Percentiles rank a stretch among this genome's conserved stretches.
phyloP scores from a whole-genome alignment of 1,140 invertebrate genomes.

The Mactra quadrangularis region DNA sequence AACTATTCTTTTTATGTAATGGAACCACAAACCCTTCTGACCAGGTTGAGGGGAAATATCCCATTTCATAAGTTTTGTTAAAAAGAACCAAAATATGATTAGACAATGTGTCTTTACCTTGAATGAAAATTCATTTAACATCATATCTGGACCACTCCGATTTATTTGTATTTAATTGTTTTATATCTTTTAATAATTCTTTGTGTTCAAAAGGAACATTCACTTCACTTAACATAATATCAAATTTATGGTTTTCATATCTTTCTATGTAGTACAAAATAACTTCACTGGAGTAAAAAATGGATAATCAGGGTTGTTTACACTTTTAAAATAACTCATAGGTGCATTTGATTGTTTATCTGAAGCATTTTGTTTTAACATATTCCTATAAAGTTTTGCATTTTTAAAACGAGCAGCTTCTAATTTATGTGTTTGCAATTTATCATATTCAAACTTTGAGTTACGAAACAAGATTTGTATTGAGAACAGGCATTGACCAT shows the following conservation, averaged over 20 bases:
- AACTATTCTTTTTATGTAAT: constrained; percentile 36
- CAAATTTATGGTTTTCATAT: constrained; percentile 31
- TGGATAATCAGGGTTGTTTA: constrained; percentile 18
- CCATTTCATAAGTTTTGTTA: constrained; percentile 7
- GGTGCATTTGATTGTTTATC: constrained; percentile 1
- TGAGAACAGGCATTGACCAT: not conserved
- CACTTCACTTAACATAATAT: constrained; percentile 35
- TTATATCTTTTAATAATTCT: not conserved
- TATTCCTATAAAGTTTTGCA: constrained; percentile 32
- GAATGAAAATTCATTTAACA: constrained; percentile 31
- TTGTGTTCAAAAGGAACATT: not conserved
- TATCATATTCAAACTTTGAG: not conserved
- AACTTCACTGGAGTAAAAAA: constrained; percentile 42
- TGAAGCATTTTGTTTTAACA: constrained; percentile 15
- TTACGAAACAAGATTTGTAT: not conserved
- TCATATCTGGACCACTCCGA: constrained; percentile 12
- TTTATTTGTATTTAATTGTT: not conserved
- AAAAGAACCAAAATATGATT: not conserved
- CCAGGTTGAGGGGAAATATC: constrained; percentile 34
- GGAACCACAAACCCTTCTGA: constrained; percentile 24
- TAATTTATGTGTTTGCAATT: not conserved
- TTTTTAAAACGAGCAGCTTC: constrained; percentile 1
- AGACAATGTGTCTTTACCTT: not conserved
- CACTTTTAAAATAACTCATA: constrained; percentile 17
- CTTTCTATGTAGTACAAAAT: constrained; percentile 26